These are phyloP conservation scores for Gibbula magus DNA, from an alignment of 2,888 invertebrate genomes.

Conservation along the genomic window DNA sequence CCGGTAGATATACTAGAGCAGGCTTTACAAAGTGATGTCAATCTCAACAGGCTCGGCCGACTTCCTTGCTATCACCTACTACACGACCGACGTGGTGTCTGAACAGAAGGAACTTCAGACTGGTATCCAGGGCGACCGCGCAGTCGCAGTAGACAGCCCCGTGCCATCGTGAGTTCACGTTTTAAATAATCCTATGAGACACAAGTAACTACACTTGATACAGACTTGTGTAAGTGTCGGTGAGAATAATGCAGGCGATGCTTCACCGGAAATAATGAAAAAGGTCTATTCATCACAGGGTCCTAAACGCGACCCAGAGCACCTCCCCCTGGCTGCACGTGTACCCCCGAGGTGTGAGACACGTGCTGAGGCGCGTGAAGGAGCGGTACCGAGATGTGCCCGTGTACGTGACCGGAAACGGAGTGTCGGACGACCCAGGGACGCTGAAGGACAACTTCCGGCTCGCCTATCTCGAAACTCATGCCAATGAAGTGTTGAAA, in stretches of 20 bases:
- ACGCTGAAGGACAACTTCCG: conserved; percentile 62
- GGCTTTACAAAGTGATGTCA: too few species aligned
- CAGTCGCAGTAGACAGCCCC: not conserved
- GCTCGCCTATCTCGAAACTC: conserved; percentile 60
- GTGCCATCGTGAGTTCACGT: not conserved
- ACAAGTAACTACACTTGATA: too few species aligned
- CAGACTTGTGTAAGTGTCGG: too few species aligned
- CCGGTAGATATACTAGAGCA: too few species aligned
- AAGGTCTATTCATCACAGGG: too few species aligned
- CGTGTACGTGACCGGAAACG: conserved; percentile 70
- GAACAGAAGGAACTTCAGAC: not conserved
- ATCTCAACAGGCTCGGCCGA: conserved; percentile 79
- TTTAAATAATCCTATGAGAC: not conserved
- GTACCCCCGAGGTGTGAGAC: conserved; percentile 62
- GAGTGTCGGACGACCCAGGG: conserved; percentile 63
- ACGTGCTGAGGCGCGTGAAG: conserved; percentile 64
- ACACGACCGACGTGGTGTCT: conserved; percentile 76
- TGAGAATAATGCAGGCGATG: too few species aligned
- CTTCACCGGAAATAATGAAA: too few species aligned
- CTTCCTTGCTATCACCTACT: conserved; percentile 85
- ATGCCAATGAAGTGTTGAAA: conserved; percentile 71
- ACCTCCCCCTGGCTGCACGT: conserved; percentile 60
- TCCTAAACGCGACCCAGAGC: not conserved
- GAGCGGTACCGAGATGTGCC: conserved; percentile 57
- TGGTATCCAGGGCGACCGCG: not conserved